A percentile compares a stretch with the other conserved stretches of the same genome.
Evolutionary conservation across 2,888 invertebrate species (phyloP).

Genomic region (Synanthedon vespiformis): DNA sequence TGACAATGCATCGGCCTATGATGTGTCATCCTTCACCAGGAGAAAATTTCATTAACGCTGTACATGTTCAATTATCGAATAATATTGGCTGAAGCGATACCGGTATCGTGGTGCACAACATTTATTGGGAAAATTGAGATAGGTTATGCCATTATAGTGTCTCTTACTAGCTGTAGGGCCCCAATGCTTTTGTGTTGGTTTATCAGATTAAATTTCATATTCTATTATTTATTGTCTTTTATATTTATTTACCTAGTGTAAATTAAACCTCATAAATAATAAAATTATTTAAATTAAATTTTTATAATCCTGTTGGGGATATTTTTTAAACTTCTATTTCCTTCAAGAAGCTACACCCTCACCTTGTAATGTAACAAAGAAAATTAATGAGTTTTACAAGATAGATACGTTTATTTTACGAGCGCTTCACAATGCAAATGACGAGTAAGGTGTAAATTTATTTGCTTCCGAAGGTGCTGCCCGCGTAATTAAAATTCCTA

Average conservation of each 20-base stretch:
- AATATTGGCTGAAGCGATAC: constrained; percentile 26
- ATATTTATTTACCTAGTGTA: no score
- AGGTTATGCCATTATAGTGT: not conserved
- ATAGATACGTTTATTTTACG: not conserved
- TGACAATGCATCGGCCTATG: not conserved
- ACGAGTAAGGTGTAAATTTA: constrained; percentile 6
- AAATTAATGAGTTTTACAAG: not conserved
- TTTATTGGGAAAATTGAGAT: not conserved
- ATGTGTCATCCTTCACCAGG: constrained; percentile 15
- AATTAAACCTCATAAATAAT: no score
- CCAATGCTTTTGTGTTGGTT: no score
- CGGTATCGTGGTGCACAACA: constrained; percentile 5
- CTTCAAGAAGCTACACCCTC: no score
- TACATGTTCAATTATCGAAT: constrained; percentile 55
- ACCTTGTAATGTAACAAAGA: not conserved
- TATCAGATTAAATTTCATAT: no score
- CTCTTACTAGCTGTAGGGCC: no score
- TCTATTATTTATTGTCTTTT: no score
- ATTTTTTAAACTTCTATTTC: no score
- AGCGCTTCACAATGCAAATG: not conserved
- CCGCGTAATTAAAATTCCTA: constrained; percentile 11
- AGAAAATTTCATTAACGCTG: constrained; percentile 50
- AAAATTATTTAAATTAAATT: no score
- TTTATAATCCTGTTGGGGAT: no score
- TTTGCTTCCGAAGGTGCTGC: constrained; percentile 7